Evolutionary conservation across 2,113 vertebrate species (phyloP), one percentile per base, ranked within the genome.

Genomic region (Aix galericulata): DNA sequence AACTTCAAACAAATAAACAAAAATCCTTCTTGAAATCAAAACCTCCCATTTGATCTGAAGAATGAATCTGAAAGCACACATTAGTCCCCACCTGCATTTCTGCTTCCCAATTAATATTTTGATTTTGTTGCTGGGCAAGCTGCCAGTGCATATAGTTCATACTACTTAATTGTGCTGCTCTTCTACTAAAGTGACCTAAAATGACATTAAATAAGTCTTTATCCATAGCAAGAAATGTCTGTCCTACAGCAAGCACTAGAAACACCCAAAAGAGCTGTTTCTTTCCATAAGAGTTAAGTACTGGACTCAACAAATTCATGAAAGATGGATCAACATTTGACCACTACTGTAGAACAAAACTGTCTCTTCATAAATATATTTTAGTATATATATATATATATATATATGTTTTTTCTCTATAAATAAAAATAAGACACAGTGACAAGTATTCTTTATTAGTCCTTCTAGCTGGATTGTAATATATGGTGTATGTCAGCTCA

Each of bases 51-150:
- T 81, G 81, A 80, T 83, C 17, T 46, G 38, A 13, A 82, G 86
- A 96, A 89, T 82, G 52, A 88, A 31, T 68, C 64, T 68, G 32
- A 58, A 44, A 42, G 72, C 58, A 53, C 50, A 82, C 32, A 52
- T 40, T 63, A 76, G 27, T 79, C 60, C 75, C 38, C 62, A 88
- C 31, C 17, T 89, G 64, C 22, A 34, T 50, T 77, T 80, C n/a
- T 93, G 69, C 58, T 84, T 96, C 66, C 77, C 83, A 87, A 59
- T 91, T 97, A 87, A 89, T 80, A 84, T 76, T 89, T 60, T 86
- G 36, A 36, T 26, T 93, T 95, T 95, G 64, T 94, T 89, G 87
- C 73, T 76, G 69, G 89, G 55, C 83, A 88, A 69, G 44, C 36
- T 62, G 77, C 85, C 91, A 97, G 48, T 21, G 46, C 77, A 60